Evolutionary conservation across 2,888 invertebrate genomes (phyloP), one percentile per base, ranked within the genome.

Genomic region (Pristionchus fissidentatus): DNA sequence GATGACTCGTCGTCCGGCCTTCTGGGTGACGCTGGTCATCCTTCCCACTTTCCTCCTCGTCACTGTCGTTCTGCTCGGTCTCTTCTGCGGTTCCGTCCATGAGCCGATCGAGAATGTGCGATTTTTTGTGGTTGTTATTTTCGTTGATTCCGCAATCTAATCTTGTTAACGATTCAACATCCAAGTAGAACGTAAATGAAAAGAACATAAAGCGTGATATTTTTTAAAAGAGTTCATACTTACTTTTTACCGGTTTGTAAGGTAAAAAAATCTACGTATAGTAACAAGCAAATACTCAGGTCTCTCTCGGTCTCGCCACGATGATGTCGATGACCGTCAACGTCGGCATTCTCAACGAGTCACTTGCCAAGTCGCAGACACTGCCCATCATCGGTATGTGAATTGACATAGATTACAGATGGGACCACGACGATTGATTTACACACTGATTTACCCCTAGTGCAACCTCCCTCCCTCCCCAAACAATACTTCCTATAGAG

Each of bases 321-420:
- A 81, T 81, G 80, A 81, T 81, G 80, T 81, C 80, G 62, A 81
- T 81, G 80, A 81, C 80, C 1, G 80, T 81, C 35, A 81, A 81
- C 35, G 80, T 81, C 29, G 80, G 80, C 1, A 81, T 62, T n/a
- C 80, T 81, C 41, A 81, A 81, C 43, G 80, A 81, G 46, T 60
- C 80, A 81, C 80, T 81, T 4, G 80, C 80, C 60, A 81, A 81
- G 35, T 81, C 80, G 10, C 22, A 81, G 29, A 43, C 32, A 1
- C n/a, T 81, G 35, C 80, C 80, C 19, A 49, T 81, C 0, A 49
- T 81, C 3, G 80, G 62, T 81, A 0, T 43, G 80, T 22, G 62
- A 5, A 62, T n/a, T n/a, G n/a, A n/a, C n/a, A n/a, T n/a, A n/a
- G n/a, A n/a, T n/a, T n/a, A n/a, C n/a, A n/a, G n/a, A n/a, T n/a